A percentile compares a stretch with the other conserved stretches of the same genome.
Evolutionary conservation across 1,140 invertebrate species (phyloP).

Genomic region (Bombus soroeensis): DNA sequence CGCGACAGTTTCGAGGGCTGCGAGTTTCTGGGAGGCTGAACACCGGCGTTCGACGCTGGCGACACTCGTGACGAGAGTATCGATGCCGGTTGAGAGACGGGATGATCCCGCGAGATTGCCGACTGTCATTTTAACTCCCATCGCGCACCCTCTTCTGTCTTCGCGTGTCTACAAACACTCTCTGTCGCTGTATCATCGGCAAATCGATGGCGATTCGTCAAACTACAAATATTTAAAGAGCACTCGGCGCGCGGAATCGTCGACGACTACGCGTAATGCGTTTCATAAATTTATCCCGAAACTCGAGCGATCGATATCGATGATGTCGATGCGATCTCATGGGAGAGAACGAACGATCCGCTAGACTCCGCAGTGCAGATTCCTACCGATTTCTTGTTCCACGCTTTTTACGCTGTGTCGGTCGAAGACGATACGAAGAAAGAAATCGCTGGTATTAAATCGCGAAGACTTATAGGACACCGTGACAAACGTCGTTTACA

Average conservation of each 20-base stretch:
- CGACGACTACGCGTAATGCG: background rate
- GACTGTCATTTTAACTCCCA: background rate
- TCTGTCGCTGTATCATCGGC: conserved; percentile 7
- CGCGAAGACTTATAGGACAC: too few relatives aligned
- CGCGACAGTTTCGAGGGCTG: conserved; percentile 19
- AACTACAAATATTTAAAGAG: conserved; percentile 38
- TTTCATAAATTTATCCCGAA: conserved; percentile 28
- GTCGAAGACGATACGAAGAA: background rate
- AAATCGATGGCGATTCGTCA: conserved; percentile 36
- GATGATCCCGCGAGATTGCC: conserved; percentile 41
- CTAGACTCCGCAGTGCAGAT: too few relatives aligned
- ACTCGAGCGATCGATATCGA: background rate
- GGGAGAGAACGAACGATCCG: background rate
- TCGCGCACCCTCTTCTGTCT: background rate
- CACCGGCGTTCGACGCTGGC: conserved; percentile 1
- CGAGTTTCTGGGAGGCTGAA: too few relatives aligned
- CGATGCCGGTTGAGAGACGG: conserved; percentile 5
- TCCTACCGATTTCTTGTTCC: background rate
- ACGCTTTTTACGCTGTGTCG: background rate
- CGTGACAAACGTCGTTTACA: conserved; percentile 29
- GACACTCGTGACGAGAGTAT: conserved; percentile 49
- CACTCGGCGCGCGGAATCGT: background rate
- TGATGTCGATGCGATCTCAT: background rate
- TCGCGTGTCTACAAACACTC: conserved; percentile 25
- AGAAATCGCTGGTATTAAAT: background rate